A percentile compares a stretch with the other conserved stretches of the same genome.
phyloP scores from a whole-genome alignment of 1,140 invertebrate species.

The Dendrolimus punctatus region DNA sequence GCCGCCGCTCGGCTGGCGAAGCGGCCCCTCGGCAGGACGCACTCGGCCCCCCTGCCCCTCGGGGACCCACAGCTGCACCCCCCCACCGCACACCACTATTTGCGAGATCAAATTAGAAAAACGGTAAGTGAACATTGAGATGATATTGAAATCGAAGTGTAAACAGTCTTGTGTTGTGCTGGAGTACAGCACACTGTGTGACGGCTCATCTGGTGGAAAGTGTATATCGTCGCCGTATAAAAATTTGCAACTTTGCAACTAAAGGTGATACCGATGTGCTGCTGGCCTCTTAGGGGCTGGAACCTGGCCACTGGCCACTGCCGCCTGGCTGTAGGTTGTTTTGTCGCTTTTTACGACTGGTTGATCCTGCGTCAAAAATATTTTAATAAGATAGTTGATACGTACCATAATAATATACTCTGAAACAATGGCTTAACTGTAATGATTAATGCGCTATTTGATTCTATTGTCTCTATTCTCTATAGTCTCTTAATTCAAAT shows the following conservation, averaged over 20 bases:
- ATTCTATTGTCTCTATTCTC: no score
- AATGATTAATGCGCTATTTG: no score
- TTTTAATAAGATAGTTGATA: no score
- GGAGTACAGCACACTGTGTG: not conserved
- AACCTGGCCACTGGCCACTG: no score
- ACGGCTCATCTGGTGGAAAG: not conserved
- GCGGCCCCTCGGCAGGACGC: conserved; percentile 91
- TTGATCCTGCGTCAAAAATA: no score
- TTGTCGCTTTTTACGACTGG: no score
- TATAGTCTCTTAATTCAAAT: no score
- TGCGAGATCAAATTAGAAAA: conserved; percentile 91
- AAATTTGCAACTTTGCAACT: not conserved
- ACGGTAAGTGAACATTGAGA: conserved; percentile 74
- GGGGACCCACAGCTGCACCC: conserved; percentile 91
- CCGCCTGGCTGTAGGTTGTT: no score
- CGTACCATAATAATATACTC: no score
- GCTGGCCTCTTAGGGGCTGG: no score
- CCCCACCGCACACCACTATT: conserved; percentile 76
- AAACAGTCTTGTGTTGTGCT: not conserved
- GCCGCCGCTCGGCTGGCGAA: conserved; percentile 77
- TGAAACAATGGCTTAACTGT: no score
- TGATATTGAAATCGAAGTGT: no score
- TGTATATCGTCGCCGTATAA: not conserved
- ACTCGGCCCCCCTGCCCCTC: conserved; percentile 94
- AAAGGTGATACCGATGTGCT: not conserved